These are phyloP conservation scores for Macrosiphum euphorbiae DNA, from an alignment of 2,888 invertebrate genomes.

Conservation along the genomic window DNA sequence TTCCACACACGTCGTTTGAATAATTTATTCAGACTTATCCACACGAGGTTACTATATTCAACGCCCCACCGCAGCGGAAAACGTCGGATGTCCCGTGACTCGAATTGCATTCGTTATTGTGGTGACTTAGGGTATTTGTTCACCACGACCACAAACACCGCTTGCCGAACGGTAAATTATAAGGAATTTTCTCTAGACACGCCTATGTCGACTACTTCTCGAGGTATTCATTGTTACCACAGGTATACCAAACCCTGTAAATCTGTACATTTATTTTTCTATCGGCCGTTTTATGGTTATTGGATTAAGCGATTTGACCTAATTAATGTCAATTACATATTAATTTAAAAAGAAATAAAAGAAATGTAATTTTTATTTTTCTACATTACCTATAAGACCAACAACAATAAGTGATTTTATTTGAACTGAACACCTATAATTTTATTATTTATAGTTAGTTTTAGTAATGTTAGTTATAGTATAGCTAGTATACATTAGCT, in stretches of 20 bases:
- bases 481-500: background rate
- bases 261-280: background rate
- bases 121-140: background rate
- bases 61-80: background rate
- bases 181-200: background rate
- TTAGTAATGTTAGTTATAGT: background rate
- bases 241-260: background rate
- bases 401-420: background rate
- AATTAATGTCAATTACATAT: background rate
- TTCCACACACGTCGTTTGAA: background rate
- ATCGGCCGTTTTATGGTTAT: background rate
- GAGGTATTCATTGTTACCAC: background rate
- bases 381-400: background rate
- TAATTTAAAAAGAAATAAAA: background rate
- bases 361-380: background rate
- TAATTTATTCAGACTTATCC: constrained; percentile 13
- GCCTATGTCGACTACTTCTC: background rate
- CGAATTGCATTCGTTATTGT: background rate
- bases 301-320: background rate
- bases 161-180: background rate
- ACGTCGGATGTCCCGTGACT: background rate
- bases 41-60: background rate
- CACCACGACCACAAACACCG: background rate
- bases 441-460: background rate
- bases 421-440: background rate